phyloP scores from a whole-genome alignment of 2,888 invertebrate species.

The Apodemia zela region DNA sequence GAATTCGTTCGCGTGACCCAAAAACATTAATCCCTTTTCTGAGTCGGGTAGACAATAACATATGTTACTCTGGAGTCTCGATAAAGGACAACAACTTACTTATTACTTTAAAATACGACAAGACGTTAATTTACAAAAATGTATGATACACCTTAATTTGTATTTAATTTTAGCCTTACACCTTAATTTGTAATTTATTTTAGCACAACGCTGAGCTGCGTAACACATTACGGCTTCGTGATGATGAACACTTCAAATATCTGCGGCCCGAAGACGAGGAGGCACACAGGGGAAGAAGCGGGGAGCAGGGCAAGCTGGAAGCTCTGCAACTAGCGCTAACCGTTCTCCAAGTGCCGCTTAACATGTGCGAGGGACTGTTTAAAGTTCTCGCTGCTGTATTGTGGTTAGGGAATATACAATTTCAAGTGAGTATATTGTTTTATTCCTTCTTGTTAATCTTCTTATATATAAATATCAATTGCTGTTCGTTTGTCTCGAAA shows the following conservation, averaged over 20 bases:
- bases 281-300: slow-evolving; percentile 49
- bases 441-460: neutral
- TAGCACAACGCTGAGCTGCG: slow-evolving; percentile 88
- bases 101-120: too few species aligned
- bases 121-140: too few species aligned
- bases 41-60: too few species aligned
- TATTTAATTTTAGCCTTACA: too few species aligned
- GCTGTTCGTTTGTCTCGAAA: too few species aligned
- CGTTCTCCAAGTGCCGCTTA: slow-evolving; percentile 91
- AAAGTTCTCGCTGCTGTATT: slow-evolving; percentile 92
- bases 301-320: slow-evolving; percentile 83
- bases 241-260: slow-evolving; percentile 90
- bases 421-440: slow-evolving; percentile 75
- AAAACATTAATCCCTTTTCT: too few species aligned
- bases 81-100: too few species aligned
- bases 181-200: slow-evolving; percentile 18
- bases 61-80: too few species aligned
- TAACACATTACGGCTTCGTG: slow-evolving; percentile 85
- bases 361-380: slow-evolving; percentile 94
- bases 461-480: too few species aligned
- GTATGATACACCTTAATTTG: too few species aligned
- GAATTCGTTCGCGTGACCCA: too few species aligned
- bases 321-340: slow-evolving; percentile 93
- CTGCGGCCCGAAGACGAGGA: slow-evolving; percentile 89
- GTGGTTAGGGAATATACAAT: slow-evolving; percentile 93